Percentiles rank a stretch among this genome's conserved stretches.
These are phyloP conservation scores for Achroia grisella DNA, from an alignment of 1,140 invertebrate species.

Conservation along the genomic window DNA sequence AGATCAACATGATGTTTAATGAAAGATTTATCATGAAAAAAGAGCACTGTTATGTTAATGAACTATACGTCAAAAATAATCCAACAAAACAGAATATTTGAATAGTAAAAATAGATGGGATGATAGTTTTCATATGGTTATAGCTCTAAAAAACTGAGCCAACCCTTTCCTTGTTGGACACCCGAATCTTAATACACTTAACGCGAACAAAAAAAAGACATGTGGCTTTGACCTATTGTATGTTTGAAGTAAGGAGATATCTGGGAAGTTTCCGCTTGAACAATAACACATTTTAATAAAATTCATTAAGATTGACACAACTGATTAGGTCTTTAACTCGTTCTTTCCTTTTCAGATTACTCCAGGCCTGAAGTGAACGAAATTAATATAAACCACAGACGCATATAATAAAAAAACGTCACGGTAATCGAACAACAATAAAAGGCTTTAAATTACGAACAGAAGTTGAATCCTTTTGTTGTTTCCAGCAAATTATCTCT, in stretches of 20 bases:
- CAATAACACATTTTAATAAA: slow-evolving; percentile 68
- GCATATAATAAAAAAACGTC: background rate
- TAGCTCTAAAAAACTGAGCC: slow-evolving; percentile 38
- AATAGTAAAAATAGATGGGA: slow-evolving; percentile 50
- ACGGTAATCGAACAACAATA: slow-evolving; percentile 18
- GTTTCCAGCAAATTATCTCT: slow-evolving; percentile 40
- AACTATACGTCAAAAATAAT: slow-evolving; percentile 14
- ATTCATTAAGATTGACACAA: slow-evolving; percentile 69
- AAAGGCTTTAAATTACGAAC: slow-evolving; percentile 22
- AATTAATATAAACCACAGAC: slow-evolving; percentile 1
- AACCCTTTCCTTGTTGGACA: slow-evolving; percentile 59
- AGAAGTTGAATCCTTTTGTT: slow-evolving; percentile 31
- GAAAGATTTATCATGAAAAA: background rate
- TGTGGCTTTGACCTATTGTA: slow-evolving; percentile 54
- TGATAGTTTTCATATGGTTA: slow-evolving; percentile 39
- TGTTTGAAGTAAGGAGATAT: slow-evolving; percentile 46
- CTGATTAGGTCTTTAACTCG: slow-evolving; percentile 54
- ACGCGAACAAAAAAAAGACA: slow-evolving; percentile 48
- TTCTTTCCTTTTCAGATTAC: slow-evolving; percentile 25
- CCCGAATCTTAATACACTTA: slow-evolving; percentile 47
- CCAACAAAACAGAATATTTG: slow-evolving; percentile 31
- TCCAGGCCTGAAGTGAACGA: slow-evolving; percentile 4
- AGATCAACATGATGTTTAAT: too few species aligned
- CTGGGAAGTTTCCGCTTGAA: slow-evolving; percentile 55
- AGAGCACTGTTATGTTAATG: slow-evolving; percentile 19